These are phyloP conservation scores for Machimus atricapillus DNA, from an alignment of 2,888 invertebrate genomes.

Conservation along the genomic window DNA sequence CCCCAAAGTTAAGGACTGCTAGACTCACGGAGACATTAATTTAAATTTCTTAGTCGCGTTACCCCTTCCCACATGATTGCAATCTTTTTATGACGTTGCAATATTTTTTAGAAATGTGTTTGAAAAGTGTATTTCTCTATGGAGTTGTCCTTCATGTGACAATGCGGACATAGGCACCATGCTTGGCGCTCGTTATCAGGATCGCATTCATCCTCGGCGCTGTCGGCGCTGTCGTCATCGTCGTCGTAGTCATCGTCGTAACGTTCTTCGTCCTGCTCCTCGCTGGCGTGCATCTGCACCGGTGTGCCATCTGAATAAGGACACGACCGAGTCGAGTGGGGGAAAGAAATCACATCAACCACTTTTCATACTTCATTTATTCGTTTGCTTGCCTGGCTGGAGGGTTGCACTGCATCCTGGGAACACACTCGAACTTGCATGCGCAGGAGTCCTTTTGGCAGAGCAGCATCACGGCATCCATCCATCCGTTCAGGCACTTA, in stretches of 20 bases:
- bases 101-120: not conserved
- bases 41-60: no score
- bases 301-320: not conserved
- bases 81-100: not conserved
- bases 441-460: constrained; percentile 13
- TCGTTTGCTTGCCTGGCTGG: constrained; percentile 12
- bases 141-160: not conserved
- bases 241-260: not conserved
- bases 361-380: constrained; percentile 35
- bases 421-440: not conserved
- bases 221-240: not conserved
- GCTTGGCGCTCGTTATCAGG: not conserved
- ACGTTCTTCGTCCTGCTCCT: not conserved
- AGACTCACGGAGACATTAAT: no score
- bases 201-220: not conserved
- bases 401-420: not conserved
- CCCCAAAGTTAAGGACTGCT: no score
- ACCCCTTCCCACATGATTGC: no score
- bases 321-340: not conserved
- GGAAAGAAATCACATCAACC: constrained; percentile 16
- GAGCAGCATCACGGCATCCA: not conserved
- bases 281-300: not conserved
- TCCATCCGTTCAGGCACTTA: constrained; percentile 11
- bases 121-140: not conserved
- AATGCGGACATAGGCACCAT: not conserved